Evolutionary conservation across 2,113 vertebrate genomes (phyloP), one percentile per base, ranked within the genome.

Genomic region (Eubucco bourcierii): DNA sequence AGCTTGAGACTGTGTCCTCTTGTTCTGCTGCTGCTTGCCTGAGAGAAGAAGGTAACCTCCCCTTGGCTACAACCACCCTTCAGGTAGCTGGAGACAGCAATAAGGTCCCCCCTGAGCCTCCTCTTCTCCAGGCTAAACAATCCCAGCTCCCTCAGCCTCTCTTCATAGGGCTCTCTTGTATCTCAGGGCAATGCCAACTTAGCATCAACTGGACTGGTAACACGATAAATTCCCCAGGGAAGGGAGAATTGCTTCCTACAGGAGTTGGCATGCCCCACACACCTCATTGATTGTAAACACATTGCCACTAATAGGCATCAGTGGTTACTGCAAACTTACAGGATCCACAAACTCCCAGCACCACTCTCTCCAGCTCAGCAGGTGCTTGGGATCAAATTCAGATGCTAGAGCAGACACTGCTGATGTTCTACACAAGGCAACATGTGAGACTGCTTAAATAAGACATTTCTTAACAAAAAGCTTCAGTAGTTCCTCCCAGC

Each of bases 191-290:
- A 52, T 0, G 0, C 18, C 12, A 5, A 19, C 8, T 29, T 53
- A 23, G n/a, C 39, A 63, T 41, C 60, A 21, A 7, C 29, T 63
- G 27, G 29, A 28, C 59, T 14, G 24, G 9, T 24, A 67, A 72
- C 15, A 18, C 1, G 4, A 50, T 37, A 58, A 70, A 93, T 20
- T 74, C 33, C 60, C 12, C 28, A 46, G 8, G 21, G 56, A 78
- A 92, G 55, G 33, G 23, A 72, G 53, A 75, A 84, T 27, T 0
- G 0, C 4, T 3, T 74, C 33, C 63, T 21, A 10, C 15, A 64
- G 33, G 14, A 85, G 44, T 2, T 8, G 4, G 59, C 0, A 0
- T 19, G 33, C 33, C 33, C 23, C 0, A 0, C 8, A 27, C 11
- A 64, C 18, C 12, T 65, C 29, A n/a, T 17, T 0, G 0, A 81